Evolutionary conservation across 1,140 invertebrate genomes (phyloP).

Genomic region (Aporrectodea caliginosa): DNA sequence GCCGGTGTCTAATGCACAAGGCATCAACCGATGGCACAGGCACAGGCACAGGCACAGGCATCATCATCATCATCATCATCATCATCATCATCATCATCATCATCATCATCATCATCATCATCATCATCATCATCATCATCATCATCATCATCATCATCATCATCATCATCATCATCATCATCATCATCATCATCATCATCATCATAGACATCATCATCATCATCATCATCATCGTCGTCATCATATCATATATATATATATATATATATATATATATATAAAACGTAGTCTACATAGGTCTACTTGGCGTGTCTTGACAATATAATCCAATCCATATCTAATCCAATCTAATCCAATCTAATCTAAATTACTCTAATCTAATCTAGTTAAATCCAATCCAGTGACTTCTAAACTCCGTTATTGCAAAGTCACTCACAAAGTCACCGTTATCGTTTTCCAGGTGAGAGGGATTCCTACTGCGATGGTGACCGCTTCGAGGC

Average conservation of each 20-base stretch:
- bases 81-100: constrained; percentile 15
- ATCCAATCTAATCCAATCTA: no score
- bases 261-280: constrained; percentile 1
- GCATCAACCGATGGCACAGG: no score
- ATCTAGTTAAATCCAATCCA: no score
- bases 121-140: constrained; percentile 20
- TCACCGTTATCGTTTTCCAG: not conserved
- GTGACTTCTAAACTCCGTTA: no score
- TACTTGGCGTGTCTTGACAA: no score
- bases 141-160: constrained; percentile 11
- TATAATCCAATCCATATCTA: no score
- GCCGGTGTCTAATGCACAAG: no score
- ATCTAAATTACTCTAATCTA: no score
- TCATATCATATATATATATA: constrained; percentile 5
- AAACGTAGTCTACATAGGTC: no score
- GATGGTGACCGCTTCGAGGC: constrained; percentile 16
- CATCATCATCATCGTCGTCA: constrained; percentile 10
- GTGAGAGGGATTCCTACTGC: constrained; percentile 16
- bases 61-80: constrained; percentile 21
- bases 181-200: constrained; percentile 16
- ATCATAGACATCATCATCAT: constrained; percentile 6
- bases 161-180: constrained; percentile 1
- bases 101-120: constrained; percentile 1
- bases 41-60: no score
- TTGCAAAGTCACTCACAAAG: no score